Conservation (phyloP, 2,113 vertebrate genomes). For the Pungitius pungitius region DNA sequence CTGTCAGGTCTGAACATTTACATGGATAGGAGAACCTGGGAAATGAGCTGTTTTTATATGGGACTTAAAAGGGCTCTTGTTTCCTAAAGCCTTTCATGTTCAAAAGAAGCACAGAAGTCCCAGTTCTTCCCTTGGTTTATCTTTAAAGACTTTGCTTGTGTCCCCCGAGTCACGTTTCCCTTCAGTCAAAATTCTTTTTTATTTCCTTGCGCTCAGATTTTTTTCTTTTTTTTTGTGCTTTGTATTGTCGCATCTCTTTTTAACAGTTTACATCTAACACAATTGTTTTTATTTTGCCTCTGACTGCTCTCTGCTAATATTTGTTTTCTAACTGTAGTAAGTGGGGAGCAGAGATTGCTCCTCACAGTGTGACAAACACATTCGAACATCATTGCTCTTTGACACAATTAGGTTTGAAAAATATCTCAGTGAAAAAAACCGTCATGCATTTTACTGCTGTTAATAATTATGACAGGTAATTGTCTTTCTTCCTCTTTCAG, state of each 20-base stretch:
- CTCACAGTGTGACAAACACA: conserved; percentile 40
- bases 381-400: conserved; percentile 44
- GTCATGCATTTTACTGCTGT: not conserved
- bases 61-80: conserved; percentile 2
- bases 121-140: conserved; percentile 44
- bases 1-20: not conserved
- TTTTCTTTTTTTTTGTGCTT: conserved; percentile 28
- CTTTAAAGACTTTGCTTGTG: conserved; percentile 59
- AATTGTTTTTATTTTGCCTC: conserved; percentile 12
- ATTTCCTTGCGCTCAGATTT: conserved; percentile 30
- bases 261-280: conserved; percentile 50
- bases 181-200: conserved; percentile 45
- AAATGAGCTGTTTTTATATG: conserved; percentile 7
- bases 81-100: conserved; percentile 31
- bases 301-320: conserved; percentile 57
- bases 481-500: conserved; percentile 71
- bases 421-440: not conserved
- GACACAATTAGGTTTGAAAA: conserved; percentile 13
- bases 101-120: conserved; percentile 35
- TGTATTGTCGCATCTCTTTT: conserved; percentile 70
- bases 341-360: conserved; percentile 33
- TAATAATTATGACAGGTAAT: conserved; percentile 12
- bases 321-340: conserved; percentile 37
- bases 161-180: conserved; percentile 54
- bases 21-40: not conserved